Evolutionary conservation across 2,888 invertebrate genomes (phyloP), one percentile per base, ranked within the genome.

Genomic region (Callimorpha dominula): DNA sequence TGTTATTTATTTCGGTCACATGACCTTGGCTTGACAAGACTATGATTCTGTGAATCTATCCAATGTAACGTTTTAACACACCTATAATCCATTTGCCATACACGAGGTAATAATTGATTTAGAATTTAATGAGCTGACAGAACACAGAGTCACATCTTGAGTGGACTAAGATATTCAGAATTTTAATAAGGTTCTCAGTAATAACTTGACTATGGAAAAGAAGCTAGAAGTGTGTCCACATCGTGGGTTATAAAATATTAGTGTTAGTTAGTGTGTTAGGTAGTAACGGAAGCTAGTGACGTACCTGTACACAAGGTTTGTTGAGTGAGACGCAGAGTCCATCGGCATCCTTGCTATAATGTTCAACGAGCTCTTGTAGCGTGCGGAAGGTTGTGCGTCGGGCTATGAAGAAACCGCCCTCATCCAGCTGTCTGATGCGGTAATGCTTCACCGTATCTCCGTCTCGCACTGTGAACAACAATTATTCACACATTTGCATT

Each of bases 381-480:
- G 99, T 99, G 86, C 99, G 97, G 96, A 99, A 99, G 80, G 99
- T 99, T 86, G 99, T 99, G 91, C 99, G 97, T 86, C 99, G 97
- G 74, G 99, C 99, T 88, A 99, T 99, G 97, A 99, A 99, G 96
- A 99, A 99, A 71, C 99, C 99, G 78, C 99, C 98, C 93, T 99
- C 99, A 94, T 99, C 99, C 90, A 99, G 96, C 95, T 99, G 99
- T 86, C 99, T 97, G 93, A 99, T 99, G 90, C 99, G 97, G 96
- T 99, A 99, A 96, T 99, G 99, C 92, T 99, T 99, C 78, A 99
- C 99, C 68, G 99, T 99, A 94, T 99, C 99, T 80, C 99, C 99
- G 96, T 99, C 99, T 84, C 99, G 97, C 82, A 99, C 99, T 99
- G 95, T 73, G 96, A 96, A 87, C 85, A 85, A 85, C 82, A 82